Conservation (phyloP, 2,888 invertebrate genomes). For the Nesidiocoris tenuis region DNA sequence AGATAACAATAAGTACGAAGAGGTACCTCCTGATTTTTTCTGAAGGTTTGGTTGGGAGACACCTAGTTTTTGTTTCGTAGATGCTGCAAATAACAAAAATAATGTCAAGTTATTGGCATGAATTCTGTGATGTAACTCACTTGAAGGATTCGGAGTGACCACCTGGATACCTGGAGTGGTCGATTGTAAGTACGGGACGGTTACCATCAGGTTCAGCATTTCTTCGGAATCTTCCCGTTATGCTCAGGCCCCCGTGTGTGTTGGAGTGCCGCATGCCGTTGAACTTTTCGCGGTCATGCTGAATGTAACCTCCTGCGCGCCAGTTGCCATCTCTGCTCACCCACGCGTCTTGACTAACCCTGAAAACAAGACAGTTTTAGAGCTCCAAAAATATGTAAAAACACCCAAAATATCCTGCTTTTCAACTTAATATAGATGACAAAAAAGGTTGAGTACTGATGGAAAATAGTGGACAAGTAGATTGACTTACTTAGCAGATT, state of each 20-base stretch:
- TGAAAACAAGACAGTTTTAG: no score
- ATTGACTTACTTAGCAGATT: not conserved
- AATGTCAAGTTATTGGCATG: no score
- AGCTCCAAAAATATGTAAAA: no score
- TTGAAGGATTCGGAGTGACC: slow-evolving; percentile 1
- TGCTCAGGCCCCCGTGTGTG: slow-evolving; percentile 35
- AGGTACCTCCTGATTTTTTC: no score
- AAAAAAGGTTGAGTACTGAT: no score
- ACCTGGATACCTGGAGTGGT: slow-evolving; percentile 3
- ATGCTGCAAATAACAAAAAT: no score
- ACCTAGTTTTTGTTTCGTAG: no score
- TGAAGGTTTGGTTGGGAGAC: no score
- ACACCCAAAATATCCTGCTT: no score
- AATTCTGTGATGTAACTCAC: not conserved
- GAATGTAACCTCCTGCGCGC: slow-evolving; percentile 41
- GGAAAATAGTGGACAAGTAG: no score
- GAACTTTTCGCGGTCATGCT: slow-evolving; percentile 40
- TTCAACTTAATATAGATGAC: no score
- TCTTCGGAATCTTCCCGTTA: slow-evolving; percentile 22
- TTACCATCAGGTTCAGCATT: not conserved
- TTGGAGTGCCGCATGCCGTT: slow-evolving; percentile 10
- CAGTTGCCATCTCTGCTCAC: slow-evolving; percentile 29
- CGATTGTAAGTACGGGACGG: not conserved
- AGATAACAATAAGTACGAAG: no score
- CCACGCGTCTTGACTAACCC: slow-evolving; percentile 37